Base-by-base conservation (phyloP, 2,888 invertebrate genomes). In the Ormyrus rosae region DNA sequence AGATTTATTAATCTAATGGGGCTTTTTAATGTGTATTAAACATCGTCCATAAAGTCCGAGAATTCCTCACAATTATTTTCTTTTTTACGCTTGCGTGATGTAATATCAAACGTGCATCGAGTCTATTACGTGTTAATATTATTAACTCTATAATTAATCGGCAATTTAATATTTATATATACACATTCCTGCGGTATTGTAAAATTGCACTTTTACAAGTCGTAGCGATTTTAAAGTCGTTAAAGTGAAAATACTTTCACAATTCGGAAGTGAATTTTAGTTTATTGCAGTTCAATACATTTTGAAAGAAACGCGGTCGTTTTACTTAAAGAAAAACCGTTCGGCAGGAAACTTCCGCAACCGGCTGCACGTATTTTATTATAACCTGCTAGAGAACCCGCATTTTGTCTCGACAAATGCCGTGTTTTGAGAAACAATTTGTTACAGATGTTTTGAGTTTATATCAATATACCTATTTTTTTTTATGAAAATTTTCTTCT, bases 181-280 rank as follows among this genome's bases (percentile, higher is more conserved):
- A 11, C 45, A n/a, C 9, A 50, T n/a, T 50, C 2, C 48, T 53
- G 19, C n/a, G 13, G 50, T 60, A 51, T 68, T 11, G 53, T 4
- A 53, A 75, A 69, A 63, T 46, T 48, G 11, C 19, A 46, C 5
- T 10, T n/a, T 53, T 67, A 19, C 11, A 58, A 65, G 60, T 65
- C 13, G 46, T 34, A 55, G 11, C 1, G 46, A 10, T 46, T 77
- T 50, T 6, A 6, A 55, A 53, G 34, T 71, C 71, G 71, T 80
- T 71, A 65, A 75, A 75, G 55, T 50, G 71, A 80, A 80, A 80
- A 75, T 65, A 71, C 71, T 80, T 75, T 71, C 61, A 67, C 60
- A 67, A 72, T 76, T 72, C 65, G 60, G 67, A 72, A 68, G 76
- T 60, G 13, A 71, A 75, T 80, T 80, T 72, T 71, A 46, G 9